Base-by-base conservation (phyloP, 2,797 vertebrate species). In the Sorex maritimensis region DNA sequence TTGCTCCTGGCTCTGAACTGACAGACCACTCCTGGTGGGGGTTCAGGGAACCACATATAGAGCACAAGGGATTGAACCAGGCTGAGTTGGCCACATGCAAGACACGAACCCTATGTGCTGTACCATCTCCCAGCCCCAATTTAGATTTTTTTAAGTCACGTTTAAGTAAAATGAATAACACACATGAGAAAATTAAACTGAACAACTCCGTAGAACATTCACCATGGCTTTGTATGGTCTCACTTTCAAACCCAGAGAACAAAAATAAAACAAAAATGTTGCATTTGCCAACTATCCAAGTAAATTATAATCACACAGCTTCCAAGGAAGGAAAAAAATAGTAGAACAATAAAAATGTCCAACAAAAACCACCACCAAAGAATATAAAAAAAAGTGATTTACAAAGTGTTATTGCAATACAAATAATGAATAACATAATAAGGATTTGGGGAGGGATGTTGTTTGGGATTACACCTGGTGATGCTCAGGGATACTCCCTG, bases 131-230 rank as follows among this genome's bases (percentile, higher is more conserved):
- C 41, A 17, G 52, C 13, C 52, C 74, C 55, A 79, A 94, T 79
- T 96, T 78, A 90, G 61, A 97, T 95, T 95, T 88, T 96, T 90
- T 72, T 24, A 10, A 65, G 96, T 93, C 80, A 87, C 21, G 58
- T 52, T 77, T 80, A 94, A 97, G 95, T 75, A 65, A 21, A 63
- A 88, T 91, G 92, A 24, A 44, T 79, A 96, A 74, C 4, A 84
- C 6, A 65, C 23, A 91, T 2, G 26, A 41, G 87, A 61, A 49
- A 89, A 74, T 71, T 30, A 81, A 68, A 86, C 65, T 82, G 49
- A 91, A 73, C 3, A 15, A 15, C n/a, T 84, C 11, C 17, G 87
- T n/a, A 86, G 28, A 93, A 89, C 7, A 89, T 19, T 49, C 41
- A 41, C 13, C 15, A 41, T 15, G 38, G 97, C 92, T 94, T 96